These are phyloP conservation scores for Cryptocephalus moraei DNA, from an alignment of 2,888 invertebrate species.

Conservation along the genomic window DNA sequence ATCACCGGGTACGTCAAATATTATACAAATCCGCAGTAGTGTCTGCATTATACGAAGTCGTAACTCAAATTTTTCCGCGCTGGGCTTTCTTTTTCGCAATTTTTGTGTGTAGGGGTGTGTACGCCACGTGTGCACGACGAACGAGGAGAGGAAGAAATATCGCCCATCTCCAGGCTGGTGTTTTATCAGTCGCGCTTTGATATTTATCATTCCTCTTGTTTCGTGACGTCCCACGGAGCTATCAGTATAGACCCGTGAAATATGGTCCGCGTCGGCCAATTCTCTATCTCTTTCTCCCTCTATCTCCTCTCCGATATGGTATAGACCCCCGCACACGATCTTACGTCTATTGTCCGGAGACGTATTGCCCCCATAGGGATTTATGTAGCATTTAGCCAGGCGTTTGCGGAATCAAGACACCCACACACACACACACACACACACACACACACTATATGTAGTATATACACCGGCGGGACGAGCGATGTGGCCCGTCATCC, in stretches of 20 bases:
- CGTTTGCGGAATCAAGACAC: conserved; percentile 1
- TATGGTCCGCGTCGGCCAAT: conserved; percentile 1
- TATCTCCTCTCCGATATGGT: background rate
- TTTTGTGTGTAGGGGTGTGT: conserved; percentile 8
- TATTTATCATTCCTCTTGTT: conserved; percentile 17
- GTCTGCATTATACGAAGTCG: background rate
- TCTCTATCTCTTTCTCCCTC: conserved; percentile 1
- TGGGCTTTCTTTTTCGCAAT: background rate
- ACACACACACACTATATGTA: no score
- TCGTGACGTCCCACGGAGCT: conserved; percentile 9
- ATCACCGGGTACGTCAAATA: no score
- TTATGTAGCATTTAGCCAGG: conserved; percentile 2
- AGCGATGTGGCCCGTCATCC: no score
- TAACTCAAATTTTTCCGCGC: background rate
- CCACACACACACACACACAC: no score
- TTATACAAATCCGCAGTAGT: no score
- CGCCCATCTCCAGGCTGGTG: conserved; percentile 2
- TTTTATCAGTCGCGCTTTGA: conserved; percentile 19
- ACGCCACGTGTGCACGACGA: conserved; percentile 7
- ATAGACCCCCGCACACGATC: background rate
- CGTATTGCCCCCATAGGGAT: conserved; percentile 1
- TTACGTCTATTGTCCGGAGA: conserved; percentile 1
- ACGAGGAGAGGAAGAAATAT: conserved; percentile 13
- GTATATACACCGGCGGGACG: no score
- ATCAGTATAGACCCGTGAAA: conserved; percentile 8